A percentile compares a stretch with the other conserved stretches of the same genome.
phyloP scores from a whole-genome alignment of 1,140 invertebrate genomes.

The Matsumurasca onukii region DNA sequence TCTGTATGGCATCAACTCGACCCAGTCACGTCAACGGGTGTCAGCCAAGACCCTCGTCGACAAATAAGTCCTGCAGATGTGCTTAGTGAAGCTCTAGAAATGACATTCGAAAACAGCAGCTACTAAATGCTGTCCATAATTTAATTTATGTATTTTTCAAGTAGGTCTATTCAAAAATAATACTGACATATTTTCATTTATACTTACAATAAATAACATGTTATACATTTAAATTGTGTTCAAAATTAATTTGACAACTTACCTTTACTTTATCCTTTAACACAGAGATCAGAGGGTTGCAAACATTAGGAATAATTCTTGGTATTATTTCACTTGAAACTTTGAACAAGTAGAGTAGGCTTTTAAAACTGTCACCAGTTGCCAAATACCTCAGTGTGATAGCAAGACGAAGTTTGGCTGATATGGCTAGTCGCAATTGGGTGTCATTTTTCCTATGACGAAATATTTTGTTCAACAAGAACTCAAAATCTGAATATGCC shows the following conservation, averaged over 20 bases:
- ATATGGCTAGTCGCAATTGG: slow-evolving; percentile 41
- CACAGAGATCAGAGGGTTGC: slow-evolving; percentile 37
- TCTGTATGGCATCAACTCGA: no score
- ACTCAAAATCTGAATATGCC: slow-evolving; percentile 35
- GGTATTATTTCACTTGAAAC: slow-evolving; percentile 38
- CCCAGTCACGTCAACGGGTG: no score
- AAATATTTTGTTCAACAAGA: slow-evolving; percentile 39
- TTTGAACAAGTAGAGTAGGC: slow-evolving; percentile 38
- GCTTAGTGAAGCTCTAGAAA: no score
- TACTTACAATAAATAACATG: no score
- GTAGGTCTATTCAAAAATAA: no score
- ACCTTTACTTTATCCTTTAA: slow-evolving; percentile 40
- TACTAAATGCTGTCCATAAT: no score
- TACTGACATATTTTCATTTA: no score
- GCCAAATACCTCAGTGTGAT: slow-evolving; percentile 44
- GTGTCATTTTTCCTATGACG: slow-evolving; percentile 38
- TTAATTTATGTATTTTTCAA: no score
- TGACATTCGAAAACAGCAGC: no score
- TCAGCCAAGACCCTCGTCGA: no score
- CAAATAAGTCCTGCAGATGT: no score
- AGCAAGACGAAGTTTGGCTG: slow-evolving; percentile 39
- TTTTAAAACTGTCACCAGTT: slow-evolving; percentile 43
- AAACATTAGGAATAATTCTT: slow-evolving; percentile 39
- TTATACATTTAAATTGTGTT: no score
- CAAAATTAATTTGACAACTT: slow-evolving; percentile 25